Conservation (phyloP, 2,113 vertebrate species). For the Gallinago undulata region DNA sequence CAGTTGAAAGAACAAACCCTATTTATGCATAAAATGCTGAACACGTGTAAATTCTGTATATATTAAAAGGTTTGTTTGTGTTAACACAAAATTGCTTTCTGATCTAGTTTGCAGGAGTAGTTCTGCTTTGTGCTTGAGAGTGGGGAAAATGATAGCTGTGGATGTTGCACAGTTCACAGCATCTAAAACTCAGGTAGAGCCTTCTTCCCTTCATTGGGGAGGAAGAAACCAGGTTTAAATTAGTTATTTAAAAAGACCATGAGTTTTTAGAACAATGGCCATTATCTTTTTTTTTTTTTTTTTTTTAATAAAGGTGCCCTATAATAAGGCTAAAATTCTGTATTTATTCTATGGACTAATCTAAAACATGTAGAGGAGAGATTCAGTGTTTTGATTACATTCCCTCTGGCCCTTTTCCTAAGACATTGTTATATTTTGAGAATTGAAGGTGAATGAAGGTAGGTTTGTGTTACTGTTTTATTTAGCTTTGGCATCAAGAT, state of each 20-base stretch:
- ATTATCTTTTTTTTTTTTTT: background rate
- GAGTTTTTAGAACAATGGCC: background rate
- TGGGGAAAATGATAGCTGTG: background rate
- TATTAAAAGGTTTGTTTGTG: constrained; percentile 23
- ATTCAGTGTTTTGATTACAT: background rate
- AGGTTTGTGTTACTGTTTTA: background rate
- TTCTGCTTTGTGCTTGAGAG: background rate
- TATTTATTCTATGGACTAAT: background rate
- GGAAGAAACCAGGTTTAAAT: background rate
- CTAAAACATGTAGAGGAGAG: background rate
- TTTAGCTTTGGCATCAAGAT: background rate
- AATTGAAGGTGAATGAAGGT: background rate
- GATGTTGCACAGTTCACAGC: background rate
- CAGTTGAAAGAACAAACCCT: background rate
- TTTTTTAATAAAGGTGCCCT: background rate
- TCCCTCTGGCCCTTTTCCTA: background rate
- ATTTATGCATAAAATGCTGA: constrained; percentile 2
- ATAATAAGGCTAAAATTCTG: background rate
- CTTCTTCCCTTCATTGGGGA: background rate
- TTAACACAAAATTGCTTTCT: constrained; percentile 12
- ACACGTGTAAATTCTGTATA: constrained; percentile 17
- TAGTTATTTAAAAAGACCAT: background rate
- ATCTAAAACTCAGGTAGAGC: background rate
- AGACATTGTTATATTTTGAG: background rate
- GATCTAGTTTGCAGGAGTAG: constrained; percentile 15